Evolutionary conservation across 2,888 invertebrate genomes (phyloP), one percentile per base, ranked within the genome.

Genomic region (Aporophyla nigra): DNA sequence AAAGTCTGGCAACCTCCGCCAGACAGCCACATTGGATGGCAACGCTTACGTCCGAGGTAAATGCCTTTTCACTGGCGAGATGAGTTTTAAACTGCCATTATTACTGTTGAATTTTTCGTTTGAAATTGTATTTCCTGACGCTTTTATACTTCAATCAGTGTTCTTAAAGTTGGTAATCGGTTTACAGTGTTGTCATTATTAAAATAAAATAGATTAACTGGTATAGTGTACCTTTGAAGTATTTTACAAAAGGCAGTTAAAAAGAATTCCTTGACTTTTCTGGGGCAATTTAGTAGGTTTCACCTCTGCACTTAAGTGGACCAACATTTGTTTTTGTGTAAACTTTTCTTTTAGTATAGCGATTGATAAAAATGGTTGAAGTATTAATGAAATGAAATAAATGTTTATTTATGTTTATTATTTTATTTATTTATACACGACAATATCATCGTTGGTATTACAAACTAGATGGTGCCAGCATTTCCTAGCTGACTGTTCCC

Each of bases 41-140:
- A 66, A 66, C 74, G 61, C 51, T 74, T 68, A 79, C 65, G 51
- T 62, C 71, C 74, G 71, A 76, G 74, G 87, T 74, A 82, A 86
- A 85, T 66, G 75, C 65, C 75, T 85, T 87, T 86, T 85, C 73
- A 80, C 67, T 4, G 58, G 66, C 70, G 67, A 87, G 76, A 86
- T 85, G 82, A 86, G 87, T 87, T 85, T 85, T 74, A 86, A 86
- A 86, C 86, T 82, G 76, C 66, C 54, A 70, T 86, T 86, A 86
- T 74, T 61, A 27, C 73, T 51, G 71, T 54, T 51, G 66, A 74
- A 51, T 81, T 82, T 84, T 85, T 74, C 66, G 56, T 69, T 82
- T 86, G 12, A 61, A 71, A 59, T 78, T 77, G 49, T 78, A 70
- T 65, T 84, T 74, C 12, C 58, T 51, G n/a, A 27, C 19, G 66